A percentile compares a stretch with the other conserved stretches of the same genome.
Conservation (phyloP, 2,888 invertebrate species). For the Anoplius nigerrimus region DNA sequence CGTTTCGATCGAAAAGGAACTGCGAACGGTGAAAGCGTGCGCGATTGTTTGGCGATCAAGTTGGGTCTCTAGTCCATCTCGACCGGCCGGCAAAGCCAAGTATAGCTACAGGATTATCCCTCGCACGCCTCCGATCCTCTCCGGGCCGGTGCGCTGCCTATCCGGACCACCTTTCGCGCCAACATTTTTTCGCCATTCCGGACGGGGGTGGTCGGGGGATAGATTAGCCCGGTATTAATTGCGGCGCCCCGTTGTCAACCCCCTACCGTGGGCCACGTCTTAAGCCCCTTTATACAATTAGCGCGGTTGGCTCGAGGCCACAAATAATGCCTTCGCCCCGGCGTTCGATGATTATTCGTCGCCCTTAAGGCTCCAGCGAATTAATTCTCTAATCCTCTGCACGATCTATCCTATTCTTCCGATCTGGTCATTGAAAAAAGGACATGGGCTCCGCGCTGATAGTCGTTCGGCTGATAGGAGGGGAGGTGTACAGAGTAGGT, state of each 20-base stretch:
- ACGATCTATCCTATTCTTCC: no score
- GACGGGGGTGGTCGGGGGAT: background rate
- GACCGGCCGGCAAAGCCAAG: background rate
- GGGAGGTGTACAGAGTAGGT: no score
- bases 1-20: no score
- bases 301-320: background rate
- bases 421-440: no score
- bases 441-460: no score
- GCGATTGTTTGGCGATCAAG: background rate
- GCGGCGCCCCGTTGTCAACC: background rate
- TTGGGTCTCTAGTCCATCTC: background rate
- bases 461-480: no score
- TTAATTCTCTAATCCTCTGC: background rate
- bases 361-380: background rate
- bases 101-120: slow-evolving; percentile 6
- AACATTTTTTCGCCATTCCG: background rate
- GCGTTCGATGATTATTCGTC: no score
- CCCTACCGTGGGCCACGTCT: background rate
- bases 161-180: background rate
- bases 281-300: slow-evolving; percentile 2
- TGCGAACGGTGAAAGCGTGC: no score
- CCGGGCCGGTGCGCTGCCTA: background rate
- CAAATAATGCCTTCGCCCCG: no score
- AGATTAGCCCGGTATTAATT: slow-evolving; percentile 10
- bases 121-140: background rate